These are phyloP conservation scores for Strongylocentrotus purpuratus DNA, from an alignment of 35 echinoderm and acorn worm species.

Conservation along the genomic window DNA sequence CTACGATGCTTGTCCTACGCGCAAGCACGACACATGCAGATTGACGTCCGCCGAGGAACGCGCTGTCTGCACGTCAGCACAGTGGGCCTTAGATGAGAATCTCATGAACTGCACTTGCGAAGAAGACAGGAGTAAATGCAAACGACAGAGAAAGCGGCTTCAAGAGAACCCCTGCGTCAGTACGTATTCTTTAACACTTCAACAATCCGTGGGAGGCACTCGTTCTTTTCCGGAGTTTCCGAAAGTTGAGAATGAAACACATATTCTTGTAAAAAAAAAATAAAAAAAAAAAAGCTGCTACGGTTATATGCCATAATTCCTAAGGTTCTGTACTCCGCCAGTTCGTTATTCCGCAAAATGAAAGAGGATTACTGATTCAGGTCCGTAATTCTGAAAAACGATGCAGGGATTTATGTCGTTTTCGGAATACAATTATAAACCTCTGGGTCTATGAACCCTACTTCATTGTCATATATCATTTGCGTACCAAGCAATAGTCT, in stretches of 20 bases:
- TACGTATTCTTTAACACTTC: not conserved
- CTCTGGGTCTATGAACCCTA: not conserved
- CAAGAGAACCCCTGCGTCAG: not conserved
- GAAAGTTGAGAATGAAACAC: not conserved
- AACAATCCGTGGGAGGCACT: no score
- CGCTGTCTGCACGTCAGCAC: not conserved
- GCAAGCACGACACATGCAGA: not conserved
- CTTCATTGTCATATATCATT: no score
- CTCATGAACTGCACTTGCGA: slow-evolving; percentile 14
- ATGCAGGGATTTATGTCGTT: not conserved
- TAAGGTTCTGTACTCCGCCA: not conserved
- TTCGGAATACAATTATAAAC: not conserved
- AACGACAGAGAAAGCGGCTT: not conserved
- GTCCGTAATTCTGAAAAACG: not conserved
- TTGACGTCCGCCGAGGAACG: not conserved
- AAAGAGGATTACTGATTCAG: no score
- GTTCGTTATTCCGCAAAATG: no score
- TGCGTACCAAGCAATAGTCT: no score
- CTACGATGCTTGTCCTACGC: not conserved
- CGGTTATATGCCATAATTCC: not conserved
- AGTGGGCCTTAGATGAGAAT: not conserved
- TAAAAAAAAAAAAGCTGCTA: no score
- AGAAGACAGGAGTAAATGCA: not conserved
- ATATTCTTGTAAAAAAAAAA: no score
- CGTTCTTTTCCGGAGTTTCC: no score